phyloP scores from a whole-genome alignment of 2,113 vertebrate species.

The Microtus pennsylvanicus region DNA sequence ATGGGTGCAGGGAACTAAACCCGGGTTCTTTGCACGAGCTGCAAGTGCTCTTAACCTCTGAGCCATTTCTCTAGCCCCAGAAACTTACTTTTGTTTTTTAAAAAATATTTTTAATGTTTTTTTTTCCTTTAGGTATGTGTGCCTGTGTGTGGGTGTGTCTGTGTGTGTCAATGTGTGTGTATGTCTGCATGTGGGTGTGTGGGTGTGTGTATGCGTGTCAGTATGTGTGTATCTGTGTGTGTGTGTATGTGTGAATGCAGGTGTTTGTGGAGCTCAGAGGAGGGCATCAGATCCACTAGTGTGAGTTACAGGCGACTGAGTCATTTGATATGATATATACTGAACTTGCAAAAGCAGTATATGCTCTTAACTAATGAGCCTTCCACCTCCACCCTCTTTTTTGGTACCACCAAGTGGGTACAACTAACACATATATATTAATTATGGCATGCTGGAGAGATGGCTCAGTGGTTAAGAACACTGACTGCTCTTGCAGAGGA shows the following conservation, averaged over 20 bases:
- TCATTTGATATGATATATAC: background rate
- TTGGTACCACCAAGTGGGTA: background rate
- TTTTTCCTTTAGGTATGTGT: background rate
- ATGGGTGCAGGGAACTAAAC: background rate
- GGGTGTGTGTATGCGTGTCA: background rate
- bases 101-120: background rate
- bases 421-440: background rate
- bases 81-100: background rate
- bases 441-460: background rate
- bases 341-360: background rate
- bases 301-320: background rate
- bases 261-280: background rate
- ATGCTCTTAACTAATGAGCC: background rate
- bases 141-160: background rate
- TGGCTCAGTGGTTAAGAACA: background rate
- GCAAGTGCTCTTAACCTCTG: background rate
- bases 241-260: too few species aligned
- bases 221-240: too few species aligned
- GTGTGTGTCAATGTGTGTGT: too few species aligned
- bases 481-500: background rate
- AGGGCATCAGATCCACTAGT: background rate
- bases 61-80: background rate
- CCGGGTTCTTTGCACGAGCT: background rate
- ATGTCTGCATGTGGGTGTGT: background rate
- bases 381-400: background rate